A percentile compares a stretch with the other conserved stretches of the same genome.
Evolutionary conservation across 2,888 invertebrate species (phyloP).

Genomic region (Toxonevra muliebris): DNA sequence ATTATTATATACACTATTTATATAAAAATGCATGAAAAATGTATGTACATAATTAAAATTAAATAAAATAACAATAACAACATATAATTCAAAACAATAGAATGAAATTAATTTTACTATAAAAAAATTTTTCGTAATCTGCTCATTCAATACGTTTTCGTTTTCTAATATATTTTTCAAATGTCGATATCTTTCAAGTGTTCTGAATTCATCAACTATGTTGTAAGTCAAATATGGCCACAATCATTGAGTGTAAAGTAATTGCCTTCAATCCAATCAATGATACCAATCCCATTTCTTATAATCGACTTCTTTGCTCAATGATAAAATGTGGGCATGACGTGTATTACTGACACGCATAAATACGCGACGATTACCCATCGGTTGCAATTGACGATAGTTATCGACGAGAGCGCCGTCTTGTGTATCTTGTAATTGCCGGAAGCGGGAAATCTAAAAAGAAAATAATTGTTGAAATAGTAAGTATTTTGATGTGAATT

Average conservation of each 20-base stretch:
- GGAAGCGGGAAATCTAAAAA: conserved; percentile 58
- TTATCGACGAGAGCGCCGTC: conserved; percentile 74
- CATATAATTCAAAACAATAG: conserved; percentile 1
- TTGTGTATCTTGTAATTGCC: conserved; percentile 71
- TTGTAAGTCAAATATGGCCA: no score
- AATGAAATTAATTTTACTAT: background rate
- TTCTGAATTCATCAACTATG: no score
- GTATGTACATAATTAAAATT: background rate
- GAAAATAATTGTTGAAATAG: no score
- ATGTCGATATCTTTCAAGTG: no score
- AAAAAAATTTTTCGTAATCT: conserved; percentile 1
- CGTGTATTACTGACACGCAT: conserved; percentile 70
- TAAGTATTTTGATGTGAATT: no score
- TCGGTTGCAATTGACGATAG: conserved; percentile 72
- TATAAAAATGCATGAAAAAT: background rate
- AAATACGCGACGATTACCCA: conserved; percentile 75
- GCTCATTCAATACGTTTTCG: no score
- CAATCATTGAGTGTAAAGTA: no score
- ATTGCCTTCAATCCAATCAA: conserved; percentile 37
- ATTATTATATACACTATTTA: no score
- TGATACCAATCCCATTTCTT: conserved; percentile 73
- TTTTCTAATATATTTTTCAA: no score
- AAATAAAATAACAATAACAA: background rate
- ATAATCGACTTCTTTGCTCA: conserved; percentile 65
- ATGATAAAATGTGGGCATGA: conserved; percentile 66